A percentile compares a stretch with the other conserved stretches of the same genome.
These are phyloP conservation scores for Cariama cristata DNA, from an alignment of 2,113 vertebrate genomes.

Conservation along the genomic window DNA sequence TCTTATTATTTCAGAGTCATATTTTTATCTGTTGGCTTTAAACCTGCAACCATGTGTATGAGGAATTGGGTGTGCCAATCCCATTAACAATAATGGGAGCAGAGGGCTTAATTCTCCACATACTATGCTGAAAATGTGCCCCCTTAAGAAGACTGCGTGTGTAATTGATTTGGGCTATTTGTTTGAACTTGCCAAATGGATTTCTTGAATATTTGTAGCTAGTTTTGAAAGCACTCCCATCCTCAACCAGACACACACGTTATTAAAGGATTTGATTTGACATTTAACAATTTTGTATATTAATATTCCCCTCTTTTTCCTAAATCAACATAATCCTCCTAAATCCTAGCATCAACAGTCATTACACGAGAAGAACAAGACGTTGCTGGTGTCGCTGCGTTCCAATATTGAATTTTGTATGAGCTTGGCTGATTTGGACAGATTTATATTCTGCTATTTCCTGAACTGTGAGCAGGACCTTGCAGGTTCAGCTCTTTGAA, in stretches of 20 bases:
- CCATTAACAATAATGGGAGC: slow-evolving; percentile 48
- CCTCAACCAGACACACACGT: slow-evolving; percentile 73
- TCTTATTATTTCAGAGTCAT: slow-evolving; percentile 19
- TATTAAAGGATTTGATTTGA: slow-evolving; percentile 82
- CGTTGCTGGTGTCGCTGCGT: slow-evolving; percentile 61
- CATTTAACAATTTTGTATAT: slow-evolving; percentile 82
- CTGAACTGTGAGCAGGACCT: slow-evolving; percentile 68
- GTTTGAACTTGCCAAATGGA: slow-evolving; percentile 79
- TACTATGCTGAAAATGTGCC: slow-evolving; percentile 60
- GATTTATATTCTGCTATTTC: slow-evolving; percentile 79
- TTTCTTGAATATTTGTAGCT: slow-evolving; percentile 77
- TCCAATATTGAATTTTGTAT: slow-evolving; percentile 49
- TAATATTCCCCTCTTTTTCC: slow-evolving; percentile 78
- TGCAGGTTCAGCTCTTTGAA: slow-evolving; percentile 73
- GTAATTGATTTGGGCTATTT: slow-evolving; percentile 75
- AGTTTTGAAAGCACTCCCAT: slow-evolving; percentile 75
- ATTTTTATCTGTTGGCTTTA: slow-evolving; percentile 39
- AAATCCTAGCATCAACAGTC: slow-evolving; percentile 79
- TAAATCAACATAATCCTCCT: slow-evolving; percentile 75
- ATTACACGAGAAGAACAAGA: slow-evolving; percentile 78
- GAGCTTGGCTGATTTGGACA: slow-evolving; percentile 70
- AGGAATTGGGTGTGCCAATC: slow-evolving; percentile 51
- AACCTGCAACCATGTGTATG: not conserved
- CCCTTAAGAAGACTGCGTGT: slow-evolving; percentile 42
- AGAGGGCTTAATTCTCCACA: slow-evolving; percentile 49